Base-by-base conservation (phyloP, 2,797 vertebrate genomes). In the Sandelia bainsii region DNA sequence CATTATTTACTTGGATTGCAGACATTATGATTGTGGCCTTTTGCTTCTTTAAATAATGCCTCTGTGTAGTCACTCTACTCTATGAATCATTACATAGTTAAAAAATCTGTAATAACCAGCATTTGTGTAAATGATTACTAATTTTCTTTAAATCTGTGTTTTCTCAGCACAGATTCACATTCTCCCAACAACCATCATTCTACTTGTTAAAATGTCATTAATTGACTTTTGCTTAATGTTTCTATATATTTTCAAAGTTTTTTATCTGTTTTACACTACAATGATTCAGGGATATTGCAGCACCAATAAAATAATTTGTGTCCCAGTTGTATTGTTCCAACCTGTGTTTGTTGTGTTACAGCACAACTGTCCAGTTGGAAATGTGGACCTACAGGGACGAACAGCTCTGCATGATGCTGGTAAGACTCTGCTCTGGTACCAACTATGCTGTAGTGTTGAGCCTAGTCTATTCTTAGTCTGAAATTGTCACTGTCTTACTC, bases 341-440 rank as follows among this genome's bases (percentile, higher is more conserved):
- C 23, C 14, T 59, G 2, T 64, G 9, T 29, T 49, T 63, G 8
- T 64, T 68, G 61, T 85, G 88, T 83, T 83, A 80, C 89, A 99
- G 98, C 96, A 98, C 89, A 99, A 96, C 49, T 97, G 96, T 85
- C 97, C 98, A 1, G 97, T 97, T 1, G 98, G 98, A 81, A 98
- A 97, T 9, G 93, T 95, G 84, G 98, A 99, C 91, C 93, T 97
- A 22, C 97, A 98, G 75, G 97, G 98, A 42, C 94, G 96, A 84
- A 98, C 97, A 0, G 96, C 98, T 34, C 94, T 99, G 32, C 98
- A 99, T 19, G 97, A 99, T 80, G 98, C 98, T 62, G 97, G 98
- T 99, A 74, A 93, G 91, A 70, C 48, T 58, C 23, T 40, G 29
- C 22, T 49, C 32, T 62, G 14, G 19, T 37, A 37, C 23, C 39